Evolutionary conservation across 2,888 invertebrate genomes (phyloP), one percentile per base, ranked within the genome.

Genomic region (Rhagonycha fulva): DNA sequence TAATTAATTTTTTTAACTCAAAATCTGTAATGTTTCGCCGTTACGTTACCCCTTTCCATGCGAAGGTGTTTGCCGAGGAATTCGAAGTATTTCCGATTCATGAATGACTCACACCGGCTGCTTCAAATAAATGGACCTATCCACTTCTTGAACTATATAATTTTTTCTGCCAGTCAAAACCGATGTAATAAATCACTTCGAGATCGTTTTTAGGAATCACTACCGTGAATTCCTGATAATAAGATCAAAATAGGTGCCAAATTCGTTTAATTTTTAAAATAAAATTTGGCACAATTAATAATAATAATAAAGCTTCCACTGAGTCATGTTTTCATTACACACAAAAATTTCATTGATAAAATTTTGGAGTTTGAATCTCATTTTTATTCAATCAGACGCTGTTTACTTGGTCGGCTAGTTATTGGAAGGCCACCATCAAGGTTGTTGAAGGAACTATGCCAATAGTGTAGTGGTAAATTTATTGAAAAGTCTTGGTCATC

Each of bases 1-100:
- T 47, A 47, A 66, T 66, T 66, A 66, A 66, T 66, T 66, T 24
- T 66, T 66, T 66, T 0, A 66, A 23, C 70, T 71, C 66, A 61
- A 62, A 71, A 66, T 28, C 70, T 28, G 73, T 30, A 67, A 47
- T 47, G 47, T 47, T 47, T 47, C 47, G 47, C 47, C 47, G 47
- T 47, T 47, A 47, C 47, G n/a, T 47, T 47, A 47, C 47, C n/a
- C n/a, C 47, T 47, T 47, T 71, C 72, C 61, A 62, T 62, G 61
- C 66, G 67, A 60, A 67, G 72, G 72, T 72, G 72, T 72, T 62
- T 14, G 62, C 14, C 23, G 68, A 24, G 79, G 80, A 75, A 80
- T 80, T 79, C 79, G 70, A 75, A 76, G 80, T 79, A 78, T 80
- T 80, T 80, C 80, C 80, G 80, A 80, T 79, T 62, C 78, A 78